Conservation (phyloP, 2,113 vertebrate genomes). For the Saimiri boliviensis region DNA sequence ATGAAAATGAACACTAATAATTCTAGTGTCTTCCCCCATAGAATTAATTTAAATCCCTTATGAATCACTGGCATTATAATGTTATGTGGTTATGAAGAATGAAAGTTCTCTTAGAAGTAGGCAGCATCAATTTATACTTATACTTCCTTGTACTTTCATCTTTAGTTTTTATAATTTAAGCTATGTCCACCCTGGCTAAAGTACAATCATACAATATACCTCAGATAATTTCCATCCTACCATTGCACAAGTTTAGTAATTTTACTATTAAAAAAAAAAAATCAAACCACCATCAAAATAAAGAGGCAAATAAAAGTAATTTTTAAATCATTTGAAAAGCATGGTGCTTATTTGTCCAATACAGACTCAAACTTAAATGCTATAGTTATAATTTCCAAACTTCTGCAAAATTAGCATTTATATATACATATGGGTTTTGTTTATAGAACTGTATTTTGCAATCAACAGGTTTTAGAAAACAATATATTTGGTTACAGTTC, state of each 20-base stretch:
- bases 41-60: conserved; percentile 30
- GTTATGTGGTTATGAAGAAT: conserved; percentile 14
- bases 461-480: background rate
- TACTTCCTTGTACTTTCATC: conserved; percentile 26
- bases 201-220: conserved; percentile 45
- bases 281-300: conserved; percentile 61
- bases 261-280: conserved; percentile 50
- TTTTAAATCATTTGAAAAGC: conserved; percentile 62
- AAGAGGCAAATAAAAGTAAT: conserved; percentile 60
- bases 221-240: conserved; percentile 53
- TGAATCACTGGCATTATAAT: conserved; percentile 16
- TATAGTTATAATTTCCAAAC: conserved; percentile 42
- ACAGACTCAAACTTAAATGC: conserved; percentile 59
- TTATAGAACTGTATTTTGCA: conserved; percentile 39
- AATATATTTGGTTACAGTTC: conserved; percentile 55
- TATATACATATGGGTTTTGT: conserved; percentile 20
- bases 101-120: conserved; percentile 21
- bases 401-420: conserved; percentile 57
- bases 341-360: conserved; percentile 40
- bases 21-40: conserved; percentile 23
- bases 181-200: conserved; percentile 47
- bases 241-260: conserved; percentile 64
- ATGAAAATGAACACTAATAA: conserved; percentile 52
- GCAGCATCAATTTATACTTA: conserved; percentile 44
- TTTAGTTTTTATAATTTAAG: conserved; percentile 43